A percentile compares a stretch with the other conserved stretches of the same genome.
Conservation (phyloP, 2,797 vertebrate species). For the Oceanodroma leucorhoa region DNA sequence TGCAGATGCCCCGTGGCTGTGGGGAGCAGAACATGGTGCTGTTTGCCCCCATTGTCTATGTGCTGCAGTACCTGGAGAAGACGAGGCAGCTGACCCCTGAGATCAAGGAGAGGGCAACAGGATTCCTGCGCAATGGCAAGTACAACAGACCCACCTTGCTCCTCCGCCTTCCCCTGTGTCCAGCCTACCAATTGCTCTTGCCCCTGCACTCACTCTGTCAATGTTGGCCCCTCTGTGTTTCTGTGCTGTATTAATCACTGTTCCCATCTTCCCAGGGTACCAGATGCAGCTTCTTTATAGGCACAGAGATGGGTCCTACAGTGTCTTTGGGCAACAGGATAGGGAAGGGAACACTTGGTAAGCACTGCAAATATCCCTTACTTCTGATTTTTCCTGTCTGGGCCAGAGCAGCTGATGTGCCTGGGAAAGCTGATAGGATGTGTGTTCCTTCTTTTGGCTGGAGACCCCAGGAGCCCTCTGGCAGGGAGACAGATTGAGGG, state of each 20-base stretch:
- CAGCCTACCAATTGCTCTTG: rapidly evolving
- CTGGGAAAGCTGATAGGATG: background rate
- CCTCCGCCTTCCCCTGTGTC: background rate
- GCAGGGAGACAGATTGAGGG: background rate
- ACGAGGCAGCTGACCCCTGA: background rate
- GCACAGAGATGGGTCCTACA: constrained; percentile 62
- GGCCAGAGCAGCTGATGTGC: background rate
- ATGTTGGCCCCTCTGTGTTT: background rate
- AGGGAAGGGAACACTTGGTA: constrained; percentile 63
- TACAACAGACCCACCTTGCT: background rate
- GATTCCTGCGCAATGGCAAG: constrained; percentile 27
- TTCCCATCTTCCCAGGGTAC: constrained; percentile 30
- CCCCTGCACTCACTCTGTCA: background rate
- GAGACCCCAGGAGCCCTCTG: background rate
- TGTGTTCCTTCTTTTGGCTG: background rate
- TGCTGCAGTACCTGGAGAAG: constrained; percentile 26
- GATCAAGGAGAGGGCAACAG: background rate
- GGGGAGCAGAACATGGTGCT: constrained; percentile 63
- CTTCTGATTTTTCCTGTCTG: background rate
- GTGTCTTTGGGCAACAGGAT: constrained; percentile 44
- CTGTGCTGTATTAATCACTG: background rate
- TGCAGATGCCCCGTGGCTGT: constrained; percentile 50
- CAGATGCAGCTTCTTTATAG: constrained; percentile 60
- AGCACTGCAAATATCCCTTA: background rate
- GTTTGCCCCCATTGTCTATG: background rate